These are phyloP conservation scores for Cyclophora punctaria DNA, from an alignment of 2,888 invertebrate genomes.

Conservation along the genomic window DNA sequence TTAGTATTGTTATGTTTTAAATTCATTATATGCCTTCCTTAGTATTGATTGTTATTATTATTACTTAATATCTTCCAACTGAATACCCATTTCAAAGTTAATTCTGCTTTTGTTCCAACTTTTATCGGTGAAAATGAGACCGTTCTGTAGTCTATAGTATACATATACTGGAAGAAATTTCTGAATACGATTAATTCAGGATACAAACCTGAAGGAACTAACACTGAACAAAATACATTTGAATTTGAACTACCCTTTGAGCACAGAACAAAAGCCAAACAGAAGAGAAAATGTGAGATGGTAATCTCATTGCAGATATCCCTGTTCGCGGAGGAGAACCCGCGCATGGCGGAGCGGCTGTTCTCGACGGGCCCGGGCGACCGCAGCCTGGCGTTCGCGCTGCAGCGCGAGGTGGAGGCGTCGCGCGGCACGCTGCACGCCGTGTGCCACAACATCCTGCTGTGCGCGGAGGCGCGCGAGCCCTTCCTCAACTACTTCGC, in stretches of 20 bases:
- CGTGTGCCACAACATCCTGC: conserved; percentile 87
- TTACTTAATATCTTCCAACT: too few relatives aligned
- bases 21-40: too few relatives aligned
- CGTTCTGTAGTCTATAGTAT: too few relatives aligned
- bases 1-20: conserved; percentile 42
- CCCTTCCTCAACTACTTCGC: conserved; percentile 87
- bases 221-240: too few relatives aligned
- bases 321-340: conserved; percentile 94
- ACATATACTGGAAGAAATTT: too few relatives aligned
- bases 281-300: background rate
- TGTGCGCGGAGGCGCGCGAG: conserved; percentile 87
- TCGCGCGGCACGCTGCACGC: conserved; percentile 85
- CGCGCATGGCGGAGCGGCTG: conserved; percentile 85
- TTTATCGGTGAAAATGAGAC: too few relatives aligned
- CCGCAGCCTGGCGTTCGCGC: conserved; percentile 79
- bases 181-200: too few relatives aligned
- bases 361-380: conserved; percentile 76
- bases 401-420: conserved; percentile 87
- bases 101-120: too few relatives aligned
- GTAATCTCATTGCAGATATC: conserved; percentile 69
- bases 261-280: background rate
- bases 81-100: too few relatives aligned
- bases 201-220: too few relatives aligned
- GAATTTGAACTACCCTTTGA: too few relatives aligned
- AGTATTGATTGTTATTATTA: too few relatives aligned